These are phyloP conservation scores for Heliothis subflexa DNA, from an alignment of 1,140 invertebrate genomes.

Conservation along the genomic window DNA sequence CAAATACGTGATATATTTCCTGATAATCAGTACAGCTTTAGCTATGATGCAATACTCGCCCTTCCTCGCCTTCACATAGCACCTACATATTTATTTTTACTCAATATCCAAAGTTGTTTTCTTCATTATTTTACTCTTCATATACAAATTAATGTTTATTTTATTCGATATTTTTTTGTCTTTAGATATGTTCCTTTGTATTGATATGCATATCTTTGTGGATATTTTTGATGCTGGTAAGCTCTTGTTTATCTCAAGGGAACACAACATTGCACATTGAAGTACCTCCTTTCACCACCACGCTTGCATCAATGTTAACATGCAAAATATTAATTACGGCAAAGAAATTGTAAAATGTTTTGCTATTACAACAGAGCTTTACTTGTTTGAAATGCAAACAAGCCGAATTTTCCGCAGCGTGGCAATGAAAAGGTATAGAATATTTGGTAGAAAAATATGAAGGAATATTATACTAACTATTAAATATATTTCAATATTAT, in stretches of 20 bases:
- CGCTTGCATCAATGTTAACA: background rate
- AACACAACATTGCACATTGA: constrained; percentile 63
- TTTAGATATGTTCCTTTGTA: constrained; percentile 58
- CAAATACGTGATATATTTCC: too few relatives aligned
- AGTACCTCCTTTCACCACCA: constrained; percentile 27
- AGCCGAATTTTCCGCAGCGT: background rate
- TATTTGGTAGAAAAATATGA: constrained; percentile 78
- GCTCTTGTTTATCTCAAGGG: constrained; percentile 42
- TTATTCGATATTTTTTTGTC: background rate
- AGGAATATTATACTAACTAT: constrained; percentile 75
- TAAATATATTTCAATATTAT: constrained; percentile 57
- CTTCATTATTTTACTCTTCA: background rate
- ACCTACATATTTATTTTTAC: too few relatives aligned
- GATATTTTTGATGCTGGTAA: constrained; percentile 35
- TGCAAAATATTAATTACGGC: background rate
- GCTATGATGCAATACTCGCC: too few relatives aligned
- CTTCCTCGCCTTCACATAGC: too few relatives aligned
- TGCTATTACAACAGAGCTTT: background rate
- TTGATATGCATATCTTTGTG: constrained; percentile 55
- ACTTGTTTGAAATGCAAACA: too few relatives aligned
- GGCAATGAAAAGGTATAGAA: constrained; percentile 41
- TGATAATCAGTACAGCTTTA: too few relatives aligned
- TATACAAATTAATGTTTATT: constrained; percentile 4
- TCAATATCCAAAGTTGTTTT: too few relatives aligned
- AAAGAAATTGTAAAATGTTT: background rate